A percentile compares a stretch with the other conserved stretches of the same genome.
These are phyloP conservation scores for Onychomys leucogaster DNA, from an alignment of 2,797 vertebrate genomes.

Conservation along the genomic window DNA sequence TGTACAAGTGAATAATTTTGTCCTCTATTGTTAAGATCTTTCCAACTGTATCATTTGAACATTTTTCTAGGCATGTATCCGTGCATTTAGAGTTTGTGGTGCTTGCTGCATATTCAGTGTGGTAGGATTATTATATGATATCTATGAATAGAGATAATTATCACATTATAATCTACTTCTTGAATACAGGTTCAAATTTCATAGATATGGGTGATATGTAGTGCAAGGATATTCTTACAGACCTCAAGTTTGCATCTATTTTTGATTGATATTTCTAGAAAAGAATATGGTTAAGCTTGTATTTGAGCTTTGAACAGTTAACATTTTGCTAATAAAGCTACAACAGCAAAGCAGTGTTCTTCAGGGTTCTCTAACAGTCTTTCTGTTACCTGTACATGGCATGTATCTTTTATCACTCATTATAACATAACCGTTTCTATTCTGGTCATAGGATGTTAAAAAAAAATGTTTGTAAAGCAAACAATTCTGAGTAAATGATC, in stretches of 20 bases:
- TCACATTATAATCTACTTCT: background rate
- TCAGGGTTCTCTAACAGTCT: background rate
- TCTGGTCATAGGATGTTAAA: background rate
- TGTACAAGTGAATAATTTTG: background rate
- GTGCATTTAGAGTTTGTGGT: background rate
- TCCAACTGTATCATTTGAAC: background rate
- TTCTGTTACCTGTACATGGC: background rate
- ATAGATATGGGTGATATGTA: background rate
- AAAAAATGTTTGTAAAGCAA: background rate
- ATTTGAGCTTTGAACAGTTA: background rate
- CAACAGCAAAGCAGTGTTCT: background rate
- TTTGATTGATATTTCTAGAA: conserved; percentile 39
- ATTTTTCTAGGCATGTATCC: background rate
- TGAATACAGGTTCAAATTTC: background rate
- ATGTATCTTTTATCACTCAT: background rate
- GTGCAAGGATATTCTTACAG: background rate
- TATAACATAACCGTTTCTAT: background rate
- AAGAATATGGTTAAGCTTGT: background rate
- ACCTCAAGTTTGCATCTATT: background rate
- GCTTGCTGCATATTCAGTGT: background rate
- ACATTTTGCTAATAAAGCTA: background rate
- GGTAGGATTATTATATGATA: background rate
- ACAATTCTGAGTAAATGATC: conserved; percentile 17
- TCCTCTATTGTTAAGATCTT: conserved; percentile 33
- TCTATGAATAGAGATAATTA: background rate